These are phyloP conservation scores for Bombylius discolor DNA, from an alignment of 2,888 invertebrate species.

Conservation along the genomic window DNA sequence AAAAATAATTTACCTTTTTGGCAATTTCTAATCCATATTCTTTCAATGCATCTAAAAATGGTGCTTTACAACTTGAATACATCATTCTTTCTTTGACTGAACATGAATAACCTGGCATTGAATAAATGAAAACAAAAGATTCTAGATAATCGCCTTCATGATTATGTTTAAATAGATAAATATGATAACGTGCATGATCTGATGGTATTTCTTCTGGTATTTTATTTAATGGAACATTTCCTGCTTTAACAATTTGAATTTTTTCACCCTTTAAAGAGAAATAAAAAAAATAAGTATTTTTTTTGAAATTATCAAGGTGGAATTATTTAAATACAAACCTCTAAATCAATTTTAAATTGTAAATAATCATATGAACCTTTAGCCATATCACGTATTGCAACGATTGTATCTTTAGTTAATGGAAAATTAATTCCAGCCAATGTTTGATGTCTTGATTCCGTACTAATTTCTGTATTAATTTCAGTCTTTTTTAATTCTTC, in stretches of 20 bases:
- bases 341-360: conserved; percentile 73
- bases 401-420: conserved; percentile 63
- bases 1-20: conserved; percentile 57
- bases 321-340: conserved; percentile 22
- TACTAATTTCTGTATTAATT: conserved; percentile 58
- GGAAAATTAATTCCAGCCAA: conserved; percentile 85
- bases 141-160: conserved; percentile 86
- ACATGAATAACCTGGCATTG: conserved; percentile 94
- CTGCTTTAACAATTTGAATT: conserved; percentile 67
- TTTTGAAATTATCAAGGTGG: too few species aligned
- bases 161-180: conserved; percentile 81
- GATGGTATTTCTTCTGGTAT: conserved; percentile 69
- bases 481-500: conserved; percentile 63
- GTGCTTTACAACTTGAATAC: conserved; percentile 94
- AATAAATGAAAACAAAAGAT: conserved; percentile 89
- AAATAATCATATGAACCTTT: conserved; percentile 73
- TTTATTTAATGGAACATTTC: conserved; percentile 51
- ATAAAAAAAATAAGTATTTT: conserved; percentile 9
- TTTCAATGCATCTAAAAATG: conserved; percentile 72
- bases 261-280: conserved; percentile 50
- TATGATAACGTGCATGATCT: conserved; percentile 69
- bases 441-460: conserved; percentile 78
- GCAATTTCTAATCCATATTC: conserved; percentile 63
- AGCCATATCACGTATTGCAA: conserved; percentile 60
- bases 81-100: conserved; percentile 97